Evolutionary conservation across 2,113 vertebrate species (phyloP).

Genomic region (Leiothrix lutea): DNA sequence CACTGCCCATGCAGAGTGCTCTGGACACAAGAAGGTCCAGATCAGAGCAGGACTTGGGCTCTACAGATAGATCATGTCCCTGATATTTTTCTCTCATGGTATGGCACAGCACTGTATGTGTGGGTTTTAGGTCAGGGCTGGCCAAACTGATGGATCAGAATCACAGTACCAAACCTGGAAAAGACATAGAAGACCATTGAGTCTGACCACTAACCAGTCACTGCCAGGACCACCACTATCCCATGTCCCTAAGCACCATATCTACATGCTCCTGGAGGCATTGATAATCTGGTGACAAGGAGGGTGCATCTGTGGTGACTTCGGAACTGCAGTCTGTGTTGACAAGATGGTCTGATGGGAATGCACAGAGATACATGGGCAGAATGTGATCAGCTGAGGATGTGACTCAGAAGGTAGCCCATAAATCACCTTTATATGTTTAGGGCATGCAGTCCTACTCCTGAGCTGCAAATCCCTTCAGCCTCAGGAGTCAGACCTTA

Average conservation of each 20-base stretch:
- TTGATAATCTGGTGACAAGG: background rate
- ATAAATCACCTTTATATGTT: background rate
- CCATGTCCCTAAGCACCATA: background rate
- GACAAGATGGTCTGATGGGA: background rate
- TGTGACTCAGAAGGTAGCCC: background rate
- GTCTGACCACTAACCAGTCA: background rate
- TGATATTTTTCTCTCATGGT: background rate
- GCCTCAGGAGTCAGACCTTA: background rate
- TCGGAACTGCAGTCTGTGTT: background rate
- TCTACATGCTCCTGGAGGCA: background rate
- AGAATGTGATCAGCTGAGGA: accelerated
- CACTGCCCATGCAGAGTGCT: background rate
- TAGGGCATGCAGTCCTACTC: background rate
- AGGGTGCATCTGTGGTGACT: accelerated
- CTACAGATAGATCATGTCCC: background rate
- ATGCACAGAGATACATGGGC: background rate
- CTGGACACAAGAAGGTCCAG: background rate
- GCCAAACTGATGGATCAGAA: background rate
- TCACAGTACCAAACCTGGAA: background rate
- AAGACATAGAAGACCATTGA: background rate
- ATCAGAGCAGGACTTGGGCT: background rate
- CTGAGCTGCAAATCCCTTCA: background rate
- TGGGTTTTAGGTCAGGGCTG: background rate
- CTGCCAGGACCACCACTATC: background rate
- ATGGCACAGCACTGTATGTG: background rate